Conservation (phyloP, 2,113 vertebrate species). For the Corythoichthys haematopterus region DNA sequence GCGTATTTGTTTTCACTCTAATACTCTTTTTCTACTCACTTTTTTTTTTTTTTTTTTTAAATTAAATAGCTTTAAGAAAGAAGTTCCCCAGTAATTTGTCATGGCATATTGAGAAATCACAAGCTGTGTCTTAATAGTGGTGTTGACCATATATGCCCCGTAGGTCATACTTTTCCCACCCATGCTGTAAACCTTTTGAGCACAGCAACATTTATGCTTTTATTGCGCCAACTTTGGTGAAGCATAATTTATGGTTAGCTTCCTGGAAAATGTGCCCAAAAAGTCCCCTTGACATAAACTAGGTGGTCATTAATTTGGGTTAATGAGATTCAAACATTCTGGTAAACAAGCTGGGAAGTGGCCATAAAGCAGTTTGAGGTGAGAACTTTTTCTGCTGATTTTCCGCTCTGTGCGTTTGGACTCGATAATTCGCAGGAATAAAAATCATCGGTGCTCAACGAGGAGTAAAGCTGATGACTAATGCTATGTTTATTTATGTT, state of each 20-base stretch:
- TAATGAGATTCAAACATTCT: neutral
- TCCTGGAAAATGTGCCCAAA: neutral
- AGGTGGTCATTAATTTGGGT: neutral
- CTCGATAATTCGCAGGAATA: neutral
- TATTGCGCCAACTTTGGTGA: neutral
- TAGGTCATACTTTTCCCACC: neutral
- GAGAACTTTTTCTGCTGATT: constrained; percentile 1
- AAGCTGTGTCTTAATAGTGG: too few species aligned
- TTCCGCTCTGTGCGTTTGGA: neutral
- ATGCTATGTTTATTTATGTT: neutral
- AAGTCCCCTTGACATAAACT: neutral
- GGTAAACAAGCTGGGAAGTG: neutral
- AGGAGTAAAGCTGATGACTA: neutral
- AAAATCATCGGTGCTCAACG: neutral
- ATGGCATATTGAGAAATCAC: neutral
- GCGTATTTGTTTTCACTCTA: constrained; percentile 12
- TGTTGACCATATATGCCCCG: constrained; percentile 2
- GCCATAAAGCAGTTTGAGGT: neutral
- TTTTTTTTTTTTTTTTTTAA: neutral
- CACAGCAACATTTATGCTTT: neutral
- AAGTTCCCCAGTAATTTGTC: neutral
- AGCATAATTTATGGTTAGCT: neutral
- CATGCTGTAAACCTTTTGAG: neutral
- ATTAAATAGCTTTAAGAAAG: constrained; percentile 5
- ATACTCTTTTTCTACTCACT: neutral